A percentile compares a stretch with the other conserved stretches of the same genome.
phyloP scores from a whole-genome alignment of 1,140 invertebrate species.

The Stegodyphus mimosarum region DNA sequence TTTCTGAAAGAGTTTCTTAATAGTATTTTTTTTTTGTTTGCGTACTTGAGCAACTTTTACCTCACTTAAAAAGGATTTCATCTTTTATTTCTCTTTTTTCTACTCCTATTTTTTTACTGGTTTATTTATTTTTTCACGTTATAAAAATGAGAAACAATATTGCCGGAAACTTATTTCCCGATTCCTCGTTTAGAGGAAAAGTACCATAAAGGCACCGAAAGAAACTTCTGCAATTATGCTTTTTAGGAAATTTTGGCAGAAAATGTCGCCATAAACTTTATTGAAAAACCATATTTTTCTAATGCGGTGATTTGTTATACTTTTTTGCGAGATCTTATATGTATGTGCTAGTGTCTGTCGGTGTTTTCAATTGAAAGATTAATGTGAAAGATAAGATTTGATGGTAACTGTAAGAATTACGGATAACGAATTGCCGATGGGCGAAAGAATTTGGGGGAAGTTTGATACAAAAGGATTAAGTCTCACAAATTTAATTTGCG shows the following conservation, averaged over 20 bases:
- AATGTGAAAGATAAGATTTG: too few relatives aligned
- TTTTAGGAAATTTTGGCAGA: not conserved
- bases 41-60: conserved; percentile 19
- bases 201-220: not conserved
- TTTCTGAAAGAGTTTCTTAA: conserved; percentile 27
- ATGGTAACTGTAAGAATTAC: too few relatives aligned
- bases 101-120: too few relatives aligned
- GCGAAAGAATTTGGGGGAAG: too few relatives aligned
- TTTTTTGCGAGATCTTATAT: too few relatives aligned
- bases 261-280: not conserved
- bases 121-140: not conserved
- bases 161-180: conserved; percentile 11
- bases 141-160: conserved; percentile 29
- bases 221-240: not conserved
- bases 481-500: not conserved
- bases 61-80: conserved; percentile 15
- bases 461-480: not conserved
- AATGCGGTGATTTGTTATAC: too few relatives aligned
- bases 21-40: conserved; percentile 22
- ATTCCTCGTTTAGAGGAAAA: not conserved
- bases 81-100: conserved; percentile 4
- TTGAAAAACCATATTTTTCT: not conserved
- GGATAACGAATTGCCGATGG: too few relatives aligned
- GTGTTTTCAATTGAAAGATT: too few relatives aligned
- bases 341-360: too few relatives aligned